Base-by-base conservation (phyloP, 2,888 invertebrate genomes). In the Cantharis rufa region DNA sequence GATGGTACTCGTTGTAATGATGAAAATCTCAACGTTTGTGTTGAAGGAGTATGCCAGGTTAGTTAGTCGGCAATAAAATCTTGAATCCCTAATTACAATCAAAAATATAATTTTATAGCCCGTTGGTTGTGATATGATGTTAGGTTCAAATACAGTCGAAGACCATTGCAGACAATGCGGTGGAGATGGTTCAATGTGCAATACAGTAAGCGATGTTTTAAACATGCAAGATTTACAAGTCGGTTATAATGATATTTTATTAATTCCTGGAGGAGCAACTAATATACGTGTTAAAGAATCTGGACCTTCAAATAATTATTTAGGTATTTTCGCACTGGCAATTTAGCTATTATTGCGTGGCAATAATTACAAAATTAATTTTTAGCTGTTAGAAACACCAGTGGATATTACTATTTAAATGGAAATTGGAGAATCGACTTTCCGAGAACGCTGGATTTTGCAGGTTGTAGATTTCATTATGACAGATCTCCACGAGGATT, bases 391-490 rank as follows among this genome's bases (percentile, higher is more conserved):
- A 92, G 97, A 80, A 96, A 96, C 87, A 90, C 92, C 74, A 91
- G 93, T 69, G 95, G 95, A 3, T 91, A 94, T 82, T 99, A 95
- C 87, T 97, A 96, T 86, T 89, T 99, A 71, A 99, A 99, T 88
- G 98, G 98, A 1, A 94, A 97, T 86, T 98, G 96, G 94, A 92
- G 95, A 85, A 97, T 99, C 85, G 96, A 97, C 89, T 96, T 96
- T 86, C 96, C 97, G 0, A 91, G 94, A 72, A 92, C 92, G 32
- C 89, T 95, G 84, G 89, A 90, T 76, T 96, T 97, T 84, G 95
- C 95, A 0, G 96, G 97, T 11, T 92, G 94, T 5, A 92, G 93
- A 84, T 98, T 98, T 92, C 92, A 94, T 85, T 99, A 99, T 87
- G 94, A 96, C 82, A 90, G 97, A 80, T 93, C 92, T 82, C 94